Evolutionary conservation across 2,797 vertebrate species (phyloP).

Genomic region (Myotis vivesi): DNA sequence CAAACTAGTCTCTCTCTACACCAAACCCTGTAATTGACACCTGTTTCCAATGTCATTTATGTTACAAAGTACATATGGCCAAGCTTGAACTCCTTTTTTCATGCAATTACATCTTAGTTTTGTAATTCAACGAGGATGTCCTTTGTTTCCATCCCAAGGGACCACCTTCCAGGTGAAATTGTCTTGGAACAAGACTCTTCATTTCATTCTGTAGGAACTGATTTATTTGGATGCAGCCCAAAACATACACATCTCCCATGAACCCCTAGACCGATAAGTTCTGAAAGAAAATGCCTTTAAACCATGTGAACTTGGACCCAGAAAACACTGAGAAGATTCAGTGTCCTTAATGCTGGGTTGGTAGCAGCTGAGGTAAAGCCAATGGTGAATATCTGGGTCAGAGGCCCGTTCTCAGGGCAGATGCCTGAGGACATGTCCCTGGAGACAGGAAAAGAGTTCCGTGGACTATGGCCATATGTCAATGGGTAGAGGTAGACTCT

Average conservation of each 20-base stretch:
- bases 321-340: background rate
- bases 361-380: background rate
- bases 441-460: background rate
- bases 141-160: background rate
- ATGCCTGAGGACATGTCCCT: background rate
- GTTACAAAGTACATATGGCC: background rate
- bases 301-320: background rate
- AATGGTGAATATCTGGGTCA: background rate
- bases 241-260: background rate
- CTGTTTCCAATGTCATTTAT: background rate
- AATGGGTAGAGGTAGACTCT: background rate
- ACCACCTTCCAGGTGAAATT: background rate
- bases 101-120: background rate
- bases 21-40: background rate
- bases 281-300: background rate
- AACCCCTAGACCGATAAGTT: background rate
- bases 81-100: background rate
- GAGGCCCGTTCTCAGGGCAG: background rate
- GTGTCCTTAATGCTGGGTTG: background rate
- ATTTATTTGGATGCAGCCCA: background rate
- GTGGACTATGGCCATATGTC: background rate
- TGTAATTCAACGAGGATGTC: background rate
- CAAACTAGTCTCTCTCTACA: background rate
- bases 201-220: background rate
- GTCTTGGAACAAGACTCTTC: constrained; percentile 13